Conservation (phyloP, 1,140 invertebrate species). For the Oppia nitens region DNA sequence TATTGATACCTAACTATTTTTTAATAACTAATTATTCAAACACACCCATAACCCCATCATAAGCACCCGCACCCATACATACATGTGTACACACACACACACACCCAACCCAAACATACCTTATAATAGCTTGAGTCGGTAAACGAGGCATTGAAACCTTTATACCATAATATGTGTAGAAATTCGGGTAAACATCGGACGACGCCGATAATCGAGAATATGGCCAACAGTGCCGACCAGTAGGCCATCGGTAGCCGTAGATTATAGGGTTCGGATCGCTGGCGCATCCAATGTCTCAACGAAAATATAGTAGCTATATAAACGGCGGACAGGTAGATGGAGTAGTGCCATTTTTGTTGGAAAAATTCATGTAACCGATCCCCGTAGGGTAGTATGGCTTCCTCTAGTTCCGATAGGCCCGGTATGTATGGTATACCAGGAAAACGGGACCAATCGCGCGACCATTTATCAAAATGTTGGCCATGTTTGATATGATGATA, state of each 20-base stretch:
- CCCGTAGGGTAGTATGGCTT: background rate
- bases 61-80: too few relatives aligned
- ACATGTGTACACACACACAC: too few relatives aligned
- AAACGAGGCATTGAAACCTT: constrained; percentile 3
- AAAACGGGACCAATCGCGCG: background rate
- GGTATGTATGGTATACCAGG: background rate
- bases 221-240: constrained; percentile 5
- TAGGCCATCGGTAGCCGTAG: background rate
- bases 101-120: too few relatives aligned
- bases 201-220: constrained; percentile 7
- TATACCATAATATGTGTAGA: constrained; percentile 1
- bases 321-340: constrained; percentile 1
- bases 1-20: too few relatives aligned
- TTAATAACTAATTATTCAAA: too few relatives aligned
- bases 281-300: constrained; percentile 27
- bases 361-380: constrained; percentile 63
- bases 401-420: background rate
- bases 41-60: too few relatives aligned
- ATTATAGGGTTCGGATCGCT: constrained; percentile 1
- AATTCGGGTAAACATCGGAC: constrained; percentile 14
- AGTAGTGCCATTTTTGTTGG: constrained; percentile 13
- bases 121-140: constrained; percentile 11
- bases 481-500: background rate
- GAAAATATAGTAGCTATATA: background rate
- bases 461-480: background rate